These are phyloP conservation scores for Centropus unirufus DNA, from an alignment of 2,113 vertebrate genomes.

Conservation along the genomic window DNA sequence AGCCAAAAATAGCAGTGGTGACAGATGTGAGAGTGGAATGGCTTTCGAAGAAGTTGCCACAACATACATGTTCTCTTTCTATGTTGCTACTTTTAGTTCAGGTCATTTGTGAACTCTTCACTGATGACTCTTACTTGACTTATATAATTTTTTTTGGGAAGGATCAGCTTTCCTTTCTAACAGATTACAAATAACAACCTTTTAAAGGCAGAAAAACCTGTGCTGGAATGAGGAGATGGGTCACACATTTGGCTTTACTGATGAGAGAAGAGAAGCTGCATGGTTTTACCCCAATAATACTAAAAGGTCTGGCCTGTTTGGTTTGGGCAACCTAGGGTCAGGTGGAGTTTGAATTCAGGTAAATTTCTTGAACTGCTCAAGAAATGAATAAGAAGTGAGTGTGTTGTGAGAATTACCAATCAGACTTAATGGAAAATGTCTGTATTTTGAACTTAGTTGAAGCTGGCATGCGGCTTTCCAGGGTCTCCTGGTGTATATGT, in stretches of 20 bases:
- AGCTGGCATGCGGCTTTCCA: neutral
- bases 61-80: neutral
- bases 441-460: neutral
- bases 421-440: neutral
- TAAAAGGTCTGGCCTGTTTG: neutral
- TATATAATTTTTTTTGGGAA: neutral
- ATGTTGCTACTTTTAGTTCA: neutral
- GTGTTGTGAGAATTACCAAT: neutral
- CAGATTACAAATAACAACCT: neutral
- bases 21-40: neutral
- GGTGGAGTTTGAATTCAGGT: neutral
- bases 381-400: neutral
- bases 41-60: neutral
- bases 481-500: neutral
- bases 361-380: neutral
- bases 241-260: neutral
- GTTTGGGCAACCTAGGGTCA: neutral
- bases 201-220: neutral
- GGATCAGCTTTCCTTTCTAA: neutral
- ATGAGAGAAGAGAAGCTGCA: neutral
- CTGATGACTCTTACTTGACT: neutral
- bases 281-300: neutral
- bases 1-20: neutral
- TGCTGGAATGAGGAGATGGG: neutral
- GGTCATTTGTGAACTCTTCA: neutral